Conservation (phyloP, 1,140 invertebrate genomes). For the Artemia franciscana region DNA sequence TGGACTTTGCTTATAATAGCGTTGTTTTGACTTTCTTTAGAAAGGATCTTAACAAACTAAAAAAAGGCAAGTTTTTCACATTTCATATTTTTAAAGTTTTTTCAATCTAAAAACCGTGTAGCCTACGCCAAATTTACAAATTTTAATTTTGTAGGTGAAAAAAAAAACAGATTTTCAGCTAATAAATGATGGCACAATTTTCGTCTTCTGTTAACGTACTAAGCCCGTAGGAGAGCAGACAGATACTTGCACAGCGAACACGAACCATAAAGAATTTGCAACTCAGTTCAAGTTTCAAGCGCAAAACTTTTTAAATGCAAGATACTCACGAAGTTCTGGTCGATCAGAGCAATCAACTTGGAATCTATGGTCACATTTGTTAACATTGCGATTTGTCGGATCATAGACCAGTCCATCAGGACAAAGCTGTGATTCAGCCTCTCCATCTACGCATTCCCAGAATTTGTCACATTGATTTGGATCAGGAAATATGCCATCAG, state of each 20-base stretch:
- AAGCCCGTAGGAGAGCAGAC: not conserved
- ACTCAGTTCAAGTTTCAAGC: not conserved
- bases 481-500: conserved; percentile 46
- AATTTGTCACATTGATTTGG: conserved; percentile 58
- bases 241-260: not conserved
- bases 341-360: conserved; percentile 67
- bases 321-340: conserved; percentile 65
- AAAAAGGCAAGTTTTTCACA: no score
- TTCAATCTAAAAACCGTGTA: no score
- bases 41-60: no score
- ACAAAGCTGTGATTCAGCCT: conserved; percentile 45
- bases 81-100: no score
- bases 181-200: not conserved
- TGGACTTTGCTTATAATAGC: no score
- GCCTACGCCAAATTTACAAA: no score
- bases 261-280: not conserved
- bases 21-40: no score
- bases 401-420: conserved; percentile 68
- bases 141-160: no score
- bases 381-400: conserved; percentile 49
- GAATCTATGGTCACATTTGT: conserved; percentile 73
- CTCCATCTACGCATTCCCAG: conserved; percentile 49
- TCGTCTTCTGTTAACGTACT: conserved; percentile 1
- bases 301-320: no score
- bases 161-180: no score